Base-by-base conservation (phyloP, 2,113 vertebrate genomes). In the Triplophysa siluroides region DNA sequence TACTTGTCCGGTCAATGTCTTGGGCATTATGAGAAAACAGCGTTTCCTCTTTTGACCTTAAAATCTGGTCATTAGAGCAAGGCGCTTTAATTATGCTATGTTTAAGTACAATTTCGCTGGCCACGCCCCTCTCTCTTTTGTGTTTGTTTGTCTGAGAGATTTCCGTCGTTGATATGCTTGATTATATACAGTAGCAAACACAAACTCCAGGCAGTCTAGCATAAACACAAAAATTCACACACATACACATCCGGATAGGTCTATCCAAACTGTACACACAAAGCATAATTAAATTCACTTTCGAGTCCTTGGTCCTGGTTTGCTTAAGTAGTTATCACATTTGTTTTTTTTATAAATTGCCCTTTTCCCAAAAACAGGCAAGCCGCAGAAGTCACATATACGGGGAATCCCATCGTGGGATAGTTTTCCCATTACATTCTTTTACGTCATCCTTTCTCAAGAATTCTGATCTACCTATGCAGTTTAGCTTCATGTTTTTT, bases 271-370 rank as follows among this genome's bases (percentile, higher is more conserved):
- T 13, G 19, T 52, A 79, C 38, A 33, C 70, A 69, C 21, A 70
- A 19, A 68, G n/a, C 23, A 64, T 60, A n/a, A 29, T 74, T 72
- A 11, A 38, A 11, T 72, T 72, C 29, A 58, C 50, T 72, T 70
- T 70, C 24, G 23, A 9, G 23, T 47, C 14, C 41, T 9, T 26
- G 16, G 10, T 10, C 4, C 38, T 29, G 47, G 45, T 65, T 65
- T 76, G 74, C 29, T 23, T 76, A 24, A 79, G 62, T 64, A 41
- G 76, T 75, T 24, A 19, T 45, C 54, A 75, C 61, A 70, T 58
- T 56, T 80, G 80, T 84, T 78, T 77, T 80, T n/a, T 82, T 78
- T 70, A 71, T 69, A n/a, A 74, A 2, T 43, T 19, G 24, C 16
- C 54, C 29, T 63, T 60, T 67, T 81, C 82, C 79, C 82, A 67